Base-by-base conservation (phyloP, 92 coral and sea anemone genomes). In the Nematostella vectensis region DNA sequence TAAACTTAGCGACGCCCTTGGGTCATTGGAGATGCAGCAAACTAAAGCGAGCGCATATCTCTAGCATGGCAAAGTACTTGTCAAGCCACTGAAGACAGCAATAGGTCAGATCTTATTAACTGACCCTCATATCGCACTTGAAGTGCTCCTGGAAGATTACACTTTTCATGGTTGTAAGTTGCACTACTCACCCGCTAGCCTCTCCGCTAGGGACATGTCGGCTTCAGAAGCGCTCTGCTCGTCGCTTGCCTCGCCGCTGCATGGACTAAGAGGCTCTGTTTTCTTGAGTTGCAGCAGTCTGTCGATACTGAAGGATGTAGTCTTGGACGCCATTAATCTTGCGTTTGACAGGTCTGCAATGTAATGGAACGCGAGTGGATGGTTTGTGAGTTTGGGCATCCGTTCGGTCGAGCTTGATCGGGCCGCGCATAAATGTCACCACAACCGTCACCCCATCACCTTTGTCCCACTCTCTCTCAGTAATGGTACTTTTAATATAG, bases 151-250 rank as follows among this genome's bases (percentile, higher is more conserved):
- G n/a, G n/a, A n/a, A n/a, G n/a, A n/a, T n/a, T n/a, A n/a, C n/a
- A n/a, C n/a, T n/a, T n/a, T n/a, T n/a, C n/a, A n/a, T n/a, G n/a
- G n/a, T n/a, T n/a, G n/a, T n/a, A n/a, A n/a, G n/a, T n/a, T n/a
- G n/a, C n/a, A n/a, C n/a, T n/a, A n/a, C 69, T 13, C 45, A 84
- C 94, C 94, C 79, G 94, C 94, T 47, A 84, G 78, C 37, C 94
- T 82, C 45, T 84, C 94, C 11, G 94, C 94, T 44, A 84, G 65
- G 51, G 94, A 84, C 76, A 79, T 79, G n/a, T 53, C 55, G 45
- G 72, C 50, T 29, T 66, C 45, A 13, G 57, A 42, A 2, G 72
- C 27, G 1, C 30, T 54, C 55, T 18, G 27, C 10, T 63, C 62
- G n/a, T 22, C 55, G 21, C n/a, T 48, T 63, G 54, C 54, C 29